These are phyloP conservation scores for Periparus ater DNA, from an alignment of 2,797 vertebrate genomes.

Conservation along the genomic window DNA sequence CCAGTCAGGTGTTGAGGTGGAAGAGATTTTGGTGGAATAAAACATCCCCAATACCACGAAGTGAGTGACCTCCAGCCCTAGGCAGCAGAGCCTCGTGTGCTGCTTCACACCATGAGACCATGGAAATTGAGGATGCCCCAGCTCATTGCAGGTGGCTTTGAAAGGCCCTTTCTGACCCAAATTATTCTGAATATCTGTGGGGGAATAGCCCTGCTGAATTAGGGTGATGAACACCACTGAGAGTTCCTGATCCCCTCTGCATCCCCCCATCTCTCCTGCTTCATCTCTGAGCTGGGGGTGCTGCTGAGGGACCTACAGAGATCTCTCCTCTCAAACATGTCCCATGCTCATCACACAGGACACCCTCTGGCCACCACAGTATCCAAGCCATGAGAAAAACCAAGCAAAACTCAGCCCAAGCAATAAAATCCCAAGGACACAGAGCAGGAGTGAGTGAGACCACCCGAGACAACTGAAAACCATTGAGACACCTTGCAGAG, in stretches of 20 bases:
- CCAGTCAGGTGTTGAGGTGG: background rate
- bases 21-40: background rate
- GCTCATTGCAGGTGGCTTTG: background rate
- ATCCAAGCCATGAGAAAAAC: background rate
- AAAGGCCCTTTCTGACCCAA: background rate
- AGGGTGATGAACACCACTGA: background rate
- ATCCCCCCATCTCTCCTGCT: background rate
- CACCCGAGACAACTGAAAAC: background rate
- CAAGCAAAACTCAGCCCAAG: background rate
- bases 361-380: background rate
- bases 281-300: background rate
- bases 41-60: rapidly evolving
- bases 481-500: background rate
- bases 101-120: rapidly evolving
- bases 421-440: background rate
- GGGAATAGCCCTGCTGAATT: background rate
- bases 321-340: rapidly evolving
- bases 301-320: background rate
- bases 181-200: rapidly evolving
- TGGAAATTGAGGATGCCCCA: rapidly evolving
- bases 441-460: background rate
- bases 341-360: background rate
- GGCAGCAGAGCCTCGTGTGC: background rate
- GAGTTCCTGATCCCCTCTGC: background rate
- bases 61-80: background rate